Evolutionary conservation across 2,113 vertebrate species (phyloP).

Genomic region (Ailurus styani): DNA sequence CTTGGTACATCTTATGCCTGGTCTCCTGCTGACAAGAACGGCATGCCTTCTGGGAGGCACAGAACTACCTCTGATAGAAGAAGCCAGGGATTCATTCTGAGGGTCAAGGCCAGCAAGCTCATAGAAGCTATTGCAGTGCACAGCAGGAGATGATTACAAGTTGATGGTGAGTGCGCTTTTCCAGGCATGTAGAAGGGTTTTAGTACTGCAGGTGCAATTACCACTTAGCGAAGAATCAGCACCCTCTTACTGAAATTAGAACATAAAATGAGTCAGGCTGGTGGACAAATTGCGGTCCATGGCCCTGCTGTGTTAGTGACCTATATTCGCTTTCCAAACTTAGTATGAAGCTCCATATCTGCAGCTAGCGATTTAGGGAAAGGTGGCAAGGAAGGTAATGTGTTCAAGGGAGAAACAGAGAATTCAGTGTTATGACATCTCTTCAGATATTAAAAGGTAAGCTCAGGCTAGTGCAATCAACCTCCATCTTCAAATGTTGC

Average conservation of each 20-base stretch:
- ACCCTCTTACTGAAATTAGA: conserved; percentile 67
- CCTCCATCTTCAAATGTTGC: neutral
- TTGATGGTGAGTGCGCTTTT: conserved; percentile 37
- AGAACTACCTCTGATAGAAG: neutral
- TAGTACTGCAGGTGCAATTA: conserved; percentile 53
- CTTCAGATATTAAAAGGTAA: neutral
- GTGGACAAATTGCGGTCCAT: conserved; percentile 45
- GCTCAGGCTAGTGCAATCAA: neutral
- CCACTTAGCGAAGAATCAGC: conserved; percentile 63
- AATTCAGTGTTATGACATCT: neutral
- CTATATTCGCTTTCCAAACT: conserved; percentile 64
- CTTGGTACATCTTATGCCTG: neutral
- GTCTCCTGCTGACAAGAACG: neutral
- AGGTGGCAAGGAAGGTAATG: neutral
- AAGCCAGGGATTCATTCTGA: neutral
- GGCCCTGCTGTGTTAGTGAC: conserved; percentile 60
- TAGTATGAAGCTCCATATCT: conserved; percentile 1
- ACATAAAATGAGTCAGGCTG: conserved; percentile 52
- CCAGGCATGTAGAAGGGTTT: conserved; percentile 48
- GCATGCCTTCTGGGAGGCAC: neutral
- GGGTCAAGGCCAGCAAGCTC: neutral
- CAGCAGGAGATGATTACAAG: conserved; percentile 39
- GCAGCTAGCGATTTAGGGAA: neutral
- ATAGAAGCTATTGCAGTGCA: neutral
- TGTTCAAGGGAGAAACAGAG: neutral